Conservation (phyloP, 35 echinoderm and acorn worm genomes). For the Patiria miniata region DNA sequence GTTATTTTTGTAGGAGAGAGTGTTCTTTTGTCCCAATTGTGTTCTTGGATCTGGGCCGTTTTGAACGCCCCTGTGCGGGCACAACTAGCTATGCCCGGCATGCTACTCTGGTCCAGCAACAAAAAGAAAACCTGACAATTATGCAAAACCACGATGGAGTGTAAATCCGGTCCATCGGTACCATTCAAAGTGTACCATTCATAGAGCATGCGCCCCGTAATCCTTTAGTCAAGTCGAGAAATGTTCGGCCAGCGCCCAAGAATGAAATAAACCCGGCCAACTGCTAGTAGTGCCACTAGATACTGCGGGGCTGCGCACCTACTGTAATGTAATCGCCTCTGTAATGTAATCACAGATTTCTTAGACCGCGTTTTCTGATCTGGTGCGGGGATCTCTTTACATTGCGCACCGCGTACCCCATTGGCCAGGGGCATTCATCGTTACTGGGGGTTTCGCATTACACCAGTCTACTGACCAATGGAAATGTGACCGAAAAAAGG, state of each 20-base stretch:
- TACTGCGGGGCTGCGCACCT: no score
- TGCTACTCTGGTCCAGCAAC: not conserved
- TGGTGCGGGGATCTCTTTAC: no score
- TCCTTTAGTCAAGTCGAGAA: slow-evolving; percentile 22
- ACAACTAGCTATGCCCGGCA: slow-evolving; percentile 11
- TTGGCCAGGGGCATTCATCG: not conserved
- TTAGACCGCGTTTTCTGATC: no score
- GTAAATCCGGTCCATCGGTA: not conserved
- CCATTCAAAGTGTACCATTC: not conserved
- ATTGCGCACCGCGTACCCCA: no score
- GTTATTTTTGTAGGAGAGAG: not conserved
- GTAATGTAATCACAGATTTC: no score
- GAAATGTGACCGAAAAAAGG: not conserved
- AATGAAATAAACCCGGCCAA: not conserved
- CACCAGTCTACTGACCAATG: slow-evolving; percentile 3
- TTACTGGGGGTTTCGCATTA: not conserved
- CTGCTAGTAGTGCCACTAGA: no score
- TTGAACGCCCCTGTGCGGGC: slow-evolving; percentile 11
- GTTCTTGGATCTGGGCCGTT: not conserved
- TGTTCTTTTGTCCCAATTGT: not conserved
- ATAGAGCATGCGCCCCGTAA: slow-evolving; percentile 18
- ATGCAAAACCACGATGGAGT: slow-evolving; percentile 12
- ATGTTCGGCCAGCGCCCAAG: slow-evolving; percentile 2
- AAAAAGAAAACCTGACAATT: slow-evolving; percentile 1
- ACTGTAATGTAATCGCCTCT: no score